phyloP scores from a whole-genome alignment of 2,888 invertebrate genomes.

The Loripinus fragilis region DNA sequence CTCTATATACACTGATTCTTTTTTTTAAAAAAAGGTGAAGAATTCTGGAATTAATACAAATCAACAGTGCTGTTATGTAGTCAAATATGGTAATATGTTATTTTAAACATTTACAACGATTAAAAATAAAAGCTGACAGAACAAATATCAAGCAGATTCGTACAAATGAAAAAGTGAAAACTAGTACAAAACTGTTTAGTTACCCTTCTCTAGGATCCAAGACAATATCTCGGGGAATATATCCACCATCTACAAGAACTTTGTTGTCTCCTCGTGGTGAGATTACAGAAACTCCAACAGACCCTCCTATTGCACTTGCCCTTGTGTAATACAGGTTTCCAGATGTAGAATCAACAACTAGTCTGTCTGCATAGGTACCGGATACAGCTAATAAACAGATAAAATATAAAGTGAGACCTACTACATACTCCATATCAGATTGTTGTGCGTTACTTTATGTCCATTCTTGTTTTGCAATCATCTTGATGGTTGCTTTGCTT shows the following conservation, averaged over 20 bases:
- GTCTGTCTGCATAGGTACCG: conserved; percentile 22
- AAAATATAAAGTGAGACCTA: no score
- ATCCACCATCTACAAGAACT: conserved; percentile 16
- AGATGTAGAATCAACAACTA: conserved; percentile 36
- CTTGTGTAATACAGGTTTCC: conserved; percentile 49
- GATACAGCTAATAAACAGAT: not conserved
- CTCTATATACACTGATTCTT: no score
- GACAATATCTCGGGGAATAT: conserved; percentile 33
- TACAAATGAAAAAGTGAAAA: not conserved
- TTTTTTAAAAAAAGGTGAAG: no score
- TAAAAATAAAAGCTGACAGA: no score
- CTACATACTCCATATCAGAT: no score
- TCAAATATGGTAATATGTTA: no score
- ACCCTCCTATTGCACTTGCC: conserved; percentile 1
- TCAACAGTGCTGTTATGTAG: no score
- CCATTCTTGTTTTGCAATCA: no score
- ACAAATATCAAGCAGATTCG: not conserved
- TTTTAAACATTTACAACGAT: no score
- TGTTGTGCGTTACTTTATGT: no score
- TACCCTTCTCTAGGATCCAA: conserved; percentile 23
- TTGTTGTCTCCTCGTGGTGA: conserved; percentile 28
- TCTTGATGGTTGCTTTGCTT: no score
- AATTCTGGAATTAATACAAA: no score
- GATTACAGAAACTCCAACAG: conserved; percentile 36
- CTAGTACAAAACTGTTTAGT: not conserved